A percentile compares a stretch with the other conserved stretches of the same genome.
These are phyloP conservation scores for Drosophila tropicalis DNA, from an alignment of 1,140 invertebrate genomes.

Conservation along the genomic window DNA sequence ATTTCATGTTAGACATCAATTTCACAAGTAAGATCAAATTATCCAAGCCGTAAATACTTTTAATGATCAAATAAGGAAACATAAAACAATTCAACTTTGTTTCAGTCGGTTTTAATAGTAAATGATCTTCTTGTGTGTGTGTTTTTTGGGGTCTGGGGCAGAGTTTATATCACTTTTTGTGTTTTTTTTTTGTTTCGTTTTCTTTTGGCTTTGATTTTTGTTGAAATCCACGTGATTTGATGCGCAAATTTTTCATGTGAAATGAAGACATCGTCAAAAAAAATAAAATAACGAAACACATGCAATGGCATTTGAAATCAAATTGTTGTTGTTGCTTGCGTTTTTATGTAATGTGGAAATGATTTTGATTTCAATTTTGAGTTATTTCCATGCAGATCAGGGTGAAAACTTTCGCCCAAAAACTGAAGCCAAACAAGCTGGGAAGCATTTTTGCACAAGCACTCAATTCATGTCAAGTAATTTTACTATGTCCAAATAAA, in stretches of 20 bases:
- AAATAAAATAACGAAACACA: slow-evolving; percentile 16
- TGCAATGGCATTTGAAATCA: slow-evolving; percentile 38
- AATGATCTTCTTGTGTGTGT: slow-evolving; percentile 7
- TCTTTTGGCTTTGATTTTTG: slow-evolving; percentile 21
- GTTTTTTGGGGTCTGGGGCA: slow-evolving; percentile 25
- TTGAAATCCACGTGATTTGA: slow-evolving; percentile 34
- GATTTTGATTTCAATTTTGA: slow-evolving; percentile 24
- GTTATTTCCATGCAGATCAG: slow-evolving; percentile 54
- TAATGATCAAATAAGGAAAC: slow-evolving; percentile 53
- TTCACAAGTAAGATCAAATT: slow-evolving; percentile 39
- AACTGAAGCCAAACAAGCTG: neutral
- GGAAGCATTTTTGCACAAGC: neutral
- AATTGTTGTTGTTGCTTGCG: slow-evolving; percentile 31
- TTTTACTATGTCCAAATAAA: slow-evolving; percentile 3
- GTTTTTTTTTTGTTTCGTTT: slow-evolving; percentile 32
- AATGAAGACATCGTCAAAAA: slow-evolving; percentile 51
- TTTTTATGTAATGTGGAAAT: slow-evolving; percentile 57
- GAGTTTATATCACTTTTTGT: slow-evolving; percentile 49
- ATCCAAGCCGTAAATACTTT: slow-evolving; percentile 42
- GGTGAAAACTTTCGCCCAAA: slow-evolving; percentile 43
- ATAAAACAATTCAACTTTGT: slow-evolving; percentile 34
- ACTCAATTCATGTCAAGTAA: neutral
- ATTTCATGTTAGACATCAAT: slow-evolving; percentile 24
- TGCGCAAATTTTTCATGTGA: slow-evolving; percentile 45
- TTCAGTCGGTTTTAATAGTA: neutral